Evolutionary conservation across 2,888 invertebrate species (phyloP).

Genomic region (Ochropleura leucogaster): DNA sequence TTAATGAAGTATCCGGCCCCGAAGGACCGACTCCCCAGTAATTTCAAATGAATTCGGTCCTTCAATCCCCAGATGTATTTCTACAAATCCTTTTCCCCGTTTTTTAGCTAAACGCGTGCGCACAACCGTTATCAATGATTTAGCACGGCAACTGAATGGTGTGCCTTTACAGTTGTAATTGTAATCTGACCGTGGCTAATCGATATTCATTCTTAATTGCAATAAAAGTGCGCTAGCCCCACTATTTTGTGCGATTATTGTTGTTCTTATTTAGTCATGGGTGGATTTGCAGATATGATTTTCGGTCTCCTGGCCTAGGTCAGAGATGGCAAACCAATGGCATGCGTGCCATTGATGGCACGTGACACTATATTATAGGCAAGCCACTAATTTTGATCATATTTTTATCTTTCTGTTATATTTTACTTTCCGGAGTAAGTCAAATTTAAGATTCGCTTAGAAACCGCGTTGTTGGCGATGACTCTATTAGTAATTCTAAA

Average conservation of each 20-base stretch:
- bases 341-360: no score
- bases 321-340: no score
- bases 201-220: slow-evolving; percentile 66
- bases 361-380: no score
- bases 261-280: slow-evolving; percentile 30
- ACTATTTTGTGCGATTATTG: slow-evolving; percentile 51
- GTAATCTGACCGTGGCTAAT: slow-evolving; percentile 74
- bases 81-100: slow-evolving; percentile 17
- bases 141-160: slow-evolving; percentile 69
- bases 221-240: slow-evolving; percentile 50
- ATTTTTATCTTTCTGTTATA: no score
- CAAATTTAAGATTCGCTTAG: no score
- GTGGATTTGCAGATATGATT: slow-evolving; percentile 21
- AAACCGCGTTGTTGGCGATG: no score
- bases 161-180: slow-evolving; percentile 68
- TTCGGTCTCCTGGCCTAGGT: not conserved
- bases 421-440: no score
- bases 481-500: no score
- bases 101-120: slow-evolving; percentile 57
- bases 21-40: not conserved
- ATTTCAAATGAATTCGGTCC: slow-evolving; percentile 2
- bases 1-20: not conserved
- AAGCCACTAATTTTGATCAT: no score
- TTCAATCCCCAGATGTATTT: slow-evolving; percentile 21
- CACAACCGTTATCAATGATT: slow-evolving; percentile 75